Base-by-base conservation (phyloP, 2,113 vertebrate genomes). In the Erinaceus europaeus region DNA sequence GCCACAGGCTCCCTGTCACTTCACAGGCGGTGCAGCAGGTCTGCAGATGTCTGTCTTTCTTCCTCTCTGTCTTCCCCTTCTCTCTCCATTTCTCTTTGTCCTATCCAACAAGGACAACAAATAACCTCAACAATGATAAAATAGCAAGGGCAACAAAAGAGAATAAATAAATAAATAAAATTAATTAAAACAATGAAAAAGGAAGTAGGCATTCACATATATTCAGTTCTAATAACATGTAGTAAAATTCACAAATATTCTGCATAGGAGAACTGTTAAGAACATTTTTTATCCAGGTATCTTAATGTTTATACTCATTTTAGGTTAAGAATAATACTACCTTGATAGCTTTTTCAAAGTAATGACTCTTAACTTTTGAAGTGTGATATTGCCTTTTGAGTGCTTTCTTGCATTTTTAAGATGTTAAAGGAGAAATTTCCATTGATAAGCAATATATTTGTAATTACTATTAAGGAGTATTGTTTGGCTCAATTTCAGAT, bases 311-410 rank as follows among this genome's bases (percentile, higher is more conserved):
- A 44, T 75, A 72, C 13, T 75, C 29, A 9, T 42, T 90, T 89
- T n/a, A n/a, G 2, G 6, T 52, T 75, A 83, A 64, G 14, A 82
- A 72, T 71, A 90, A 42, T 6, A 29, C 9, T 68, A 68, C 71
- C 50, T n/a, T 3, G n/a, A 27, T 68, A 76, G 9, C 4, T 36
- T 34, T 89, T 81, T 59, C 8, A 57, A 42, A 72, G 4, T 17
- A 73, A 52, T 68, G 32, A 71, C 52, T 75, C 18, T n/a, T 48
- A 79, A 90, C 75, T 3, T 90, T 61, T 79, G 52, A 90, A 71
- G 32, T 48, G 20, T 90, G 32, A n/a, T 65, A 59, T 5, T 34
- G 23, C 15, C 48, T 91, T 94, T 40, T 40, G 55, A 86, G 27
- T 59, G 8, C 3, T 29, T 27, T 5, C 20, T 82, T 52, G 10